phyloP scores from a whole-genome alignment of 2,797 vertebrate genomes.

The Cygnus olor region DNA sequence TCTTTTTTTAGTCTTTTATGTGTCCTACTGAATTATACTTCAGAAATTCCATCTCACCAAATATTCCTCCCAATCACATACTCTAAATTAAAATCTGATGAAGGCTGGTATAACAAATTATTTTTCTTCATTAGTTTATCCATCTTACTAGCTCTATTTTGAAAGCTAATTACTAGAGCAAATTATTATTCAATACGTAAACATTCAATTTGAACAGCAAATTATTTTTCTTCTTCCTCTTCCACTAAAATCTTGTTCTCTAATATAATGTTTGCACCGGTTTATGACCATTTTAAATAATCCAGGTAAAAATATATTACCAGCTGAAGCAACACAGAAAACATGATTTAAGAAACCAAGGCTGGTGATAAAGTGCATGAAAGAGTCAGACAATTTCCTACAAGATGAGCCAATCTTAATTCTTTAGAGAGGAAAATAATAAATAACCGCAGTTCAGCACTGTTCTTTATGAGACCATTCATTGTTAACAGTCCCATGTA shows the following conservation, averaged over 20 bases:
- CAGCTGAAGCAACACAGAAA: background rate
- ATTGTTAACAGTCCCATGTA: background rate
- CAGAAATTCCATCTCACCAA: background rate
- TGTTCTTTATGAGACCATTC: background rate
- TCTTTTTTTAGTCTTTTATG: background rate
- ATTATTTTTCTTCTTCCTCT: constrained; percentile 21
- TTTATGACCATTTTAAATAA: constrained; percentile 12
- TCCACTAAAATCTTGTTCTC: background rate
- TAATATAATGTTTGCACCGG: background rate
- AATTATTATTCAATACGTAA: constrained; percentile 27
- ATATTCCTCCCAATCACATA: background rate
- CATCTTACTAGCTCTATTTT: constrained; percentile 24
- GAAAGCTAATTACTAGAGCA: constrained; percentile 31
- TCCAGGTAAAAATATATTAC: background rate
- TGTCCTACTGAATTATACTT: background rate
- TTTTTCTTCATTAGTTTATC: constrained; percentile 31
- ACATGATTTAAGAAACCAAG: background rate
- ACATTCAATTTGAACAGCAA: background rate
- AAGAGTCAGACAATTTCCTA: background rate
- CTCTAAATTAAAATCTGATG: constrained; percentile 9
- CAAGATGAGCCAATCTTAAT: background rate
- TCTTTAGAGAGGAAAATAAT: background rate
- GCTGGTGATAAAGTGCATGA: background rate
- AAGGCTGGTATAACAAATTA: constrained; percentile 7
- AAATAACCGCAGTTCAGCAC: background rate